phyloP scores from a whole-genome alignment of 2,888 invertebrate genomes.

The Rhimphoctona megacephalus region DNA sequence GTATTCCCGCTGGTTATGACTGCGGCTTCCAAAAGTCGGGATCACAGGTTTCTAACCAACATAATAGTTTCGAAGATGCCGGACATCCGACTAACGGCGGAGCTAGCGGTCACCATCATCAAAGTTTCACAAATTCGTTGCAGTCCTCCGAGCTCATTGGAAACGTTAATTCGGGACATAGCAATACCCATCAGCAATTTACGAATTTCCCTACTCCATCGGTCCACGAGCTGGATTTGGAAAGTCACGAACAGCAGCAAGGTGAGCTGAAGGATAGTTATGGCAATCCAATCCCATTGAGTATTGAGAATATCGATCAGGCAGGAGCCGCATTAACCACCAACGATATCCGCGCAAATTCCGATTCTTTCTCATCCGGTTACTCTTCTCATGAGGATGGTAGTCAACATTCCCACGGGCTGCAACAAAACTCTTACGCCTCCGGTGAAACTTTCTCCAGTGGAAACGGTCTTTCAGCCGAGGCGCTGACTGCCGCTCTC shows the following conservation, averaged over 20 bases:
- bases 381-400: constrained; percentile 49
- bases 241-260: constrained; percentile 75
- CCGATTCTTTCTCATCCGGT: constrained; percentile 42
- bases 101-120: constrained; percentile 53
- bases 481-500: constrained; percentile 77
- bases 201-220: constrained; percentile 70
- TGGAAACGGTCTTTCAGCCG: constrained; percentile 73
- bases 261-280: constrained; percentile 81
- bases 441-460: constrained; percentile 68
- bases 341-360: constrained; percentile 60
- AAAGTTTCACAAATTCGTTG: constrained; percentile 55
- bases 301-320: constrained; percentile 52
- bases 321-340: constrained; percentile 65
- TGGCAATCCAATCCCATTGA: constrained; percentile 77
- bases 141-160: constrained; percentile 50
- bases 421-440: constrained; percentile 66
- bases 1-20: constrained; percentile 66
- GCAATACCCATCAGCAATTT: constrained; percentile 42
- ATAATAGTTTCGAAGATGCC: constrained; percentile 46
- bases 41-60: constrained; percentile 49
- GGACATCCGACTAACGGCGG: constrained; percentile 42
- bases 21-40: constrained; percentile 71
- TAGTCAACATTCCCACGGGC: constrained; percentile 62
- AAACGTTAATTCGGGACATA: constrained; percentile 35
- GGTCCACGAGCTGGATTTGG: constrained; percentile 78